Percentiles rank a stretch among this genome's conserved stretches.
phyloP scores from a whole-genome alignment of 2,113 vertebrate genomes.

The Toxostoma redivivum region DNA sequence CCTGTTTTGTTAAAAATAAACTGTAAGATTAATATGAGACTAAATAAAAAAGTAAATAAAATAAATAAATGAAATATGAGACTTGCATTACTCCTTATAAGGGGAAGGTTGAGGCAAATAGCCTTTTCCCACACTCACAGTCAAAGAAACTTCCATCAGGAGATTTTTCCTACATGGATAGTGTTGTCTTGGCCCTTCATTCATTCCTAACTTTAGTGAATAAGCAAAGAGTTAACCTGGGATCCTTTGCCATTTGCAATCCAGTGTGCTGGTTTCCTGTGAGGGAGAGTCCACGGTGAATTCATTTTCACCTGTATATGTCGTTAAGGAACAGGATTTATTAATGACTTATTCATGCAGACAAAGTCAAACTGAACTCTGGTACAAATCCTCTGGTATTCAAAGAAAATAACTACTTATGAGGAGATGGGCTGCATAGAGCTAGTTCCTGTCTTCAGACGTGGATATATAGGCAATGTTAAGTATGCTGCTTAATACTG shows the following conservation, averaged over 20 bases:
- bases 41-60: background rate
- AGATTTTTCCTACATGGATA: background rate
- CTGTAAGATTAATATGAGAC: background rate
- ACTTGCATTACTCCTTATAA: background rate
- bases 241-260: slow-evolving; percentile 25
- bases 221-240: slow-evolving; percentile 20
- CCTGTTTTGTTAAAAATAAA: background rate
- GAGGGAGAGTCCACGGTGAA: slow-evolving; percentile 42
- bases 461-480: slow-evolving; percentile 70
- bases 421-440: background rate
- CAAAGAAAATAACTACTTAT: background rate
- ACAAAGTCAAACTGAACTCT: slow-evolving; percentile 24
- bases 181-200: background rate
- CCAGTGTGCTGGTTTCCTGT: slow-evolving; percentile 18
- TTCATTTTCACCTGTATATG: slow-evolving; percentile 66
- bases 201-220: background rate
- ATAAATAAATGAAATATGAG: background rate
- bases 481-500: slow-evolving; percentile 66
- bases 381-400: background rate
- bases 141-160: background rate
- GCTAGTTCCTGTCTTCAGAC: slow-evolving; percentile 51
- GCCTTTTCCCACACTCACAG: background rate
- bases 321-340: slow-evolving; percentile 72
- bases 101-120: background rate
- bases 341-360: slow-evolving; percentile 67